These are phyloP conservation scores for Emys orbicularis DNA, from an alignment of 2,797 vertebrate species.

Conservation along the genomic window DNA sequence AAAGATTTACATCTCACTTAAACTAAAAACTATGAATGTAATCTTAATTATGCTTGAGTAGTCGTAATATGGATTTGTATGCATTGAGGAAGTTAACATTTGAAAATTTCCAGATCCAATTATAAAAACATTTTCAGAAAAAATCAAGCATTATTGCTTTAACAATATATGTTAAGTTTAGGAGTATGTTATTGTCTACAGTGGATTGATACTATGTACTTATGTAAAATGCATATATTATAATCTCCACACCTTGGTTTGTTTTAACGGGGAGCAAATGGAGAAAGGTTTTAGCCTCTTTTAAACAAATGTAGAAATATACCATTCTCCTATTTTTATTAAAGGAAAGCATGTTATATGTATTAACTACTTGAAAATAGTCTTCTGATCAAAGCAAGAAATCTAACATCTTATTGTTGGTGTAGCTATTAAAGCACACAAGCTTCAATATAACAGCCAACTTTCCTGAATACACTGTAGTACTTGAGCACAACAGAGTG, in stretches of 20 bases:
- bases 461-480: background rate
- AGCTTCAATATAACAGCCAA: background rate
- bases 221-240: background rate
- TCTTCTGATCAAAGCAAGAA: background rate
- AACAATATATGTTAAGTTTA: background rate
- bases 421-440: background rate
- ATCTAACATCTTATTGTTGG: background rate
- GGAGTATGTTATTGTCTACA: fast-evolving
- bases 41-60: background rate
- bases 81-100: background rate
- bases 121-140: background rate
- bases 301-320: background rate
- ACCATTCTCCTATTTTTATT: background rate
- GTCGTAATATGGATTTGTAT: background rate
- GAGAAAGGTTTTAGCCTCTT: too few relatives aligned
- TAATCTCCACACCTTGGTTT: background rate
- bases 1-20: background rate
- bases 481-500: background rate
- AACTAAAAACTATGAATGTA: background rate
- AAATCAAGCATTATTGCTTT: too few relatives aligned
- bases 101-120: background rate
- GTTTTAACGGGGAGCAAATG: background rate
- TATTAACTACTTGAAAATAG: background rate
- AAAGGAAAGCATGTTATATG: background rate
- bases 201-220: too few relatives aligned